Evolutionary conservation across 1,140 invertebrate species (phyloP), one percentile per base, ranked within the genome.

Genomic region (Arion vulgaris): DNA sequence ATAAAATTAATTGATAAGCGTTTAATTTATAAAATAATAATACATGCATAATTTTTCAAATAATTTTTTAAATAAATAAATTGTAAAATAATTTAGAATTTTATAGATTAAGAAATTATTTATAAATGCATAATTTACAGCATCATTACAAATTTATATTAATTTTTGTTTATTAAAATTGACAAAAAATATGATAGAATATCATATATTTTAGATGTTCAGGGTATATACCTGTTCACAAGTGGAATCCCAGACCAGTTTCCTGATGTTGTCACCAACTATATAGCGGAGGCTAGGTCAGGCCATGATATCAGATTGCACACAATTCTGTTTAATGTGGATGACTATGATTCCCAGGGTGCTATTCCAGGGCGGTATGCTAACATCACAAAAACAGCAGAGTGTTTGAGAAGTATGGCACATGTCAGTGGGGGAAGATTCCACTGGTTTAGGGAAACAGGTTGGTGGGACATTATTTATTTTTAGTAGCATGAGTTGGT

Each of bases 391-490:
- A 87, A 89, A 57, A 92, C 92, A 28, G 89, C 91, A 0, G 91
- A 92, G 79, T 88, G 88, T 75, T 84, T 92, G 34, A 84, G 91
- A 28, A 90, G 89, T 51, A 85, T 92, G 88, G 90, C 92, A n/a
- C 92, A 92, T 81, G 86, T 88, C 77, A 88, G 88, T 84, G 86
- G 86, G 13, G 92, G 92, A 19, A 84, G 92, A 49, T 93, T 93
- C 81, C 91, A 92, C 84, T 93, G 92, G 92, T 92, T 93, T 78
- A 88, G 92, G 85, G 92, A 93, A 85, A 92, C 91, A 84, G 92
- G 92, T 92, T 76, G 80, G 73, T 80, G 36, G 26, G 49, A 76
- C 15, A 72, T 23, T 72, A 38, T 41, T 17, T 72, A 26, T 28
- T 72, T 72, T 39, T 1, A n/a, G 9, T 69, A 34, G 15, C 28